A percentile compares a stretch with the other conserved stretches of the same genome.
Conservation (phyloP, 2,797 vertebrate species). For the Loriculus beryllinus region DNA sequence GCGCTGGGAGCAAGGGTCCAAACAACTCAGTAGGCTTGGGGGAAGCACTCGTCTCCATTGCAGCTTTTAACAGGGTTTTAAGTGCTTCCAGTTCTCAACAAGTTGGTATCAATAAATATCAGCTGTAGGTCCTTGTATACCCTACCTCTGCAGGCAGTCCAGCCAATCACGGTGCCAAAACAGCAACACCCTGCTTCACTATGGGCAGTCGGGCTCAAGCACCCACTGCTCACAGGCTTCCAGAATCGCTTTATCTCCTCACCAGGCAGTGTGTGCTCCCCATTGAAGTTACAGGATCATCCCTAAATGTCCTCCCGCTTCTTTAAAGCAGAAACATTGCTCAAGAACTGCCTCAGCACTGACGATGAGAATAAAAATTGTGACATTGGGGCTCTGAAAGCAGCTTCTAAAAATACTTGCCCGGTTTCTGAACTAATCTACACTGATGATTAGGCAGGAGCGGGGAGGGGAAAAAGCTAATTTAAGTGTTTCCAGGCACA, state of each 20-base stretch:
- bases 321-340: neutral
- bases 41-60: neutral
- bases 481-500: neutral
- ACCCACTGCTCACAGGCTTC: neutral
- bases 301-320: neutral
- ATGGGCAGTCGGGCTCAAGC: fast-evolving
- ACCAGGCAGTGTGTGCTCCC: fast-evolving
- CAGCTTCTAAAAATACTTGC: conserved; percentile 28
- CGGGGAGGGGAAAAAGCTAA: neutral
- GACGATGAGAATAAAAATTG: neutral
- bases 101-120: neutral
- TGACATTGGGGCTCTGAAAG: neutral
- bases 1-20: neutral
- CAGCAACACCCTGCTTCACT: neutral
- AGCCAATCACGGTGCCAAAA: fast-evolving
- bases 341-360: neutral
- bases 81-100: neutral
- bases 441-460: neutral
- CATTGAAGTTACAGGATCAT: fast-evolving
- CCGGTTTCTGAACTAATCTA: neutral
- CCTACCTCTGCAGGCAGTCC: neutral
- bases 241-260: neutral
- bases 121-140: fast-evolving
- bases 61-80: neutral
- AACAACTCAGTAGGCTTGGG: neutral